Base-by-base conservation (phyloP, 1,140 invertebrate species). In the Megalonaias nervosa region DNA sequence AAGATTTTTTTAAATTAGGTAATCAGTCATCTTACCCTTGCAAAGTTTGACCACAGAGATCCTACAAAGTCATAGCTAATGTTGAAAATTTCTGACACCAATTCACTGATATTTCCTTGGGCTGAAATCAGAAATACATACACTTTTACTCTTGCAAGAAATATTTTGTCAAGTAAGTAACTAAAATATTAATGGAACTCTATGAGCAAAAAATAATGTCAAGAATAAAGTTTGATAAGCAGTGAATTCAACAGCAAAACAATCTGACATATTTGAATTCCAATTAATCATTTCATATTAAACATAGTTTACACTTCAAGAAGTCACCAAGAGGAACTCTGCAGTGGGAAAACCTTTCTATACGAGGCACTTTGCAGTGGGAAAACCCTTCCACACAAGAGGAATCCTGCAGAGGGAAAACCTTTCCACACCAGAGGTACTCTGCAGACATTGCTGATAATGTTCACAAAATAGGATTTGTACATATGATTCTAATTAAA, bases 21-120 rank as follows among this genome's bases (percentile, higher is more conserved):
- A 71, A 48, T 48, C 38, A 48, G 9, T 48, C 38, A 48, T 85
- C 84, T 88, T 90, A 95, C 95, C 92, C 95, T 95, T 58, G 95
- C 94, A 68, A 97, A 82, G 56, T 94, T 94, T 19, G 96, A 96
- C 71, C 96, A 92, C 6, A 95, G 91, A 60, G 93, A 94, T 26
- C 96, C 96, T 91, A 95, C 95, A 88, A 96, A 97, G 88, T 96
- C 95, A 75, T 96, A 94, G 84, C 96, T 95, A 67, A 98, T 95
- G 81, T 94, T 93, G 90, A 97, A 97, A 82, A 98, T 93, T 79
- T 96, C 94, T 2, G 95, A 93, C 14, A 97, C 92, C 60, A 96
- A 91, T 79, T 94, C 93, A 75, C 94, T 95, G 64, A 98, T 93
- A 60, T 91, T 93, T 62, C 96, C 96, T 91, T 97, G 96, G 68